Evolutionary conservation across 2,113 vertebrate species (phyloP), one percentile per base, ranked within the genome.

Genomic region (Percina caprodes): DNA sequence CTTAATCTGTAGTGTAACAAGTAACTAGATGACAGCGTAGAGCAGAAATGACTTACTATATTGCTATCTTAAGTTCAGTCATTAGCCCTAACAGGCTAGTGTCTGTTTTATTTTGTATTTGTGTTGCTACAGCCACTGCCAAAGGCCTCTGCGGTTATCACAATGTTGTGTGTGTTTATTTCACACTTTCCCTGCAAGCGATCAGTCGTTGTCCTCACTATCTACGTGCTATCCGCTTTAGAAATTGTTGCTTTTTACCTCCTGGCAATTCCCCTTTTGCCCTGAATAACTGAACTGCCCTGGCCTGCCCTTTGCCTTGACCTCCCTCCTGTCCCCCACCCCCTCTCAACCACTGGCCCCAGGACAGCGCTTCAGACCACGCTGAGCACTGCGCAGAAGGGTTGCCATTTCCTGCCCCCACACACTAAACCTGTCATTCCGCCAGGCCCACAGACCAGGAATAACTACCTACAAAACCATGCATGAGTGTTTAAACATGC

Each of bases 381-480:
- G 24, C 52, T 46, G 69, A 78, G 69, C 62, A 5, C 79, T 30
- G 48, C 85, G 69, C 74, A 63, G 30, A 75, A 35, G 33, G 74
- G 61, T 69, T 76, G 51, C 84, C 78, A 80, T 90, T 88, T 90
- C 81, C 84, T 85, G 67, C 82, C 80, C 74, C 61, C 49, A 59
- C 83, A 74, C 87, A 78, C 67, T 82, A 87, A 91, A 86, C 59
- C 85, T 86, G 85, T 90, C 88, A 80, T 81, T 87, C 78, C 58
- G 69, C 62, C 67, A 55, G 80, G 61, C 77, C 79, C 74, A 56
- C 55, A 75, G 59, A 90, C 81, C 83, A 78, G 86, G 79, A 91
- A 91, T 86, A 92, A 83, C 77, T 82, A 70, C 87, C 65, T 66
- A 58, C 67, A 3, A 77, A 88, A 78, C n/a, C 80, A 69, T 65